Base-by-base conservation (phyloP, 2,888 invertebrate species). In the Megamerina dolium region DNA sequence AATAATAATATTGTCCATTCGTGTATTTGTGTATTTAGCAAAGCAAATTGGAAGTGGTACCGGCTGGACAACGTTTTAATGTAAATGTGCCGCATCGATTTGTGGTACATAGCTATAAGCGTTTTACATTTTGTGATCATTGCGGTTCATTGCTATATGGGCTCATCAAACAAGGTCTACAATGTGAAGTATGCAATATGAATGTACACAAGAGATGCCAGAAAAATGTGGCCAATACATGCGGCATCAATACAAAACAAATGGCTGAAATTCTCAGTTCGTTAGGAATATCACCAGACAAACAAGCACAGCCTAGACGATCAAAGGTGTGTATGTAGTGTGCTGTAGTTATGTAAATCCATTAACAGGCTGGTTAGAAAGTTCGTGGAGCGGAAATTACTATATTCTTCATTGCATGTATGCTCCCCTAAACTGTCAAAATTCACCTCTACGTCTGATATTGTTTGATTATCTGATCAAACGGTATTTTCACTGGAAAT, bases 91-190 rank as follows among this genome's bases (percentile, higher is more conserved):
- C 99, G 56, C 99, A 99, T 75, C 86, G 94, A 52, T 93, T 91
- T 74, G 83, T 85, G 60, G 87, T 95, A 63, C 97, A 97, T 77
- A 96, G 83, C 59, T 99, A 94, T 78, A 95, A 93, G 77, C 79
- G 93, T 57, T 95, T 96, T 74, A 97, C 97, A 21, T 99, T 99
- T 77, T 99, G 99, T 78, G 97, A 99, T 77, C 99, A 99, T 74
- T 99, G 99, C 74, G 97, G 97, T 57, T 95, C 95, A 49, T 79
- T 97, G 69, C 81, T 97, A 50, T 97, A 96, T 73, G 97, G 97
- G 19, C 82, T 97, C 62, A 85, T 93, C 69, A 87, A 85, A 73
- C 97, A 97, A 76, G 97, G 97, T 41, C 78, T 96, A 59, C 95
- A 96, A 73, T 96, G 96, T 72, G 89, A 91, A 78, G 94, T 86